Evolutionary conservation across 2,888 invertebrate genomes (phyloP).

Genomic region (Drosophila nr. perissopoda): DNA sequence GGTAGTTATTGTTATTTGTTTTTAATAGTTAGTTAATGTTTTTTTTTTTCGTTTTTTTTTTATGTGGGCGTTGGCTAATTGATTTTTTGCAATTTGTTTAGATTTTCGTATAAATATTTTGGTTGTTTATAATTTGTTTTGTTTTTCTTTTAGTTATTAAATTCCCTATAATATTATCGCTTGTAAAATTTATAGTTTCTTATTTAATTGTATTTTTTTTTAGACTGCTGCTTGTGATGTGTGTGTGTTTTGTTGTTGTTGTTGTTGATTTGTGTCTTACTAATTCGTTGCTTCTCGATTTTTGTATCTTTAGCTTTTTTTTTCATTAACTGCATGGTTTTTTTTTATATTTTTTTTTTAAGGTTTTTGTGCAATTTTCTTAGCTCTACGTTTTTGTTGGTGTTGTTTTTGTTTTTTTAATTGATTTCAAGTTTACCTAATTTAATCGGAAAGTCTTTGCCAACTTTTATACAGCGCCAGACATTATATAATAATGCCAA

Average conservation of each 20-base stretch:
- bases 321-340: constrained; percentile 16
- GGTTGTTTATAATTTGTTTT: constrained; percentile 29
- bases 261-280: constrained; percentile 37
- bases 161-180: constrained; percentile 57
- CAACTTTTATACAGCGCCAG: constrained; percentile 43
- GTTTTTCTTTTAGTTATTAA: constrained; percentile 41
- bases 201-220: constrained; percentile 21
- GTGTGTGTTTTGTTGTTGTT: constrained; percentile 28
- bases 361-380: constrained; percentile 66
- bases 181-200: constrained; percentile 39
- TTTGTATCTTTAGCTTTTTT: constrained; percentile 25
- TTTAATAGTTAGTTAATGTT: constrained; percentile 29
- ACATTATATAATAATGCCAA: constrained; percentile 71
- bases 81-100: constrained; percentile 45
- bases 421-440: constrained; percentile 72
- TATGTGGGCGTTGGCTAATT: constrained; percentile 60
- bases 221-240: constrained; percentile 64
- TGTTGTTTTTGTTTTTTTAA: constrained; percentile 46
- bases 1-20: constrained; percentile 14
- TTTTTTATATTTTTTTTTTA: constrained; percentile 19
- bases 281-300: constrained; percentile 73
- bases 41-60: background rate
- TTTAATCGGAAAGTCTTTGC: constrained; percentile 72
- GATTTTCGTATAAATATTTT: constrained; percentile 17
- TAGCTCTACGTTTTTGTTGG: constrained; percentile 62